Conservation (phyloP, 2,888 invertebrate genomes). For the Gortyna flavago region DNA sequence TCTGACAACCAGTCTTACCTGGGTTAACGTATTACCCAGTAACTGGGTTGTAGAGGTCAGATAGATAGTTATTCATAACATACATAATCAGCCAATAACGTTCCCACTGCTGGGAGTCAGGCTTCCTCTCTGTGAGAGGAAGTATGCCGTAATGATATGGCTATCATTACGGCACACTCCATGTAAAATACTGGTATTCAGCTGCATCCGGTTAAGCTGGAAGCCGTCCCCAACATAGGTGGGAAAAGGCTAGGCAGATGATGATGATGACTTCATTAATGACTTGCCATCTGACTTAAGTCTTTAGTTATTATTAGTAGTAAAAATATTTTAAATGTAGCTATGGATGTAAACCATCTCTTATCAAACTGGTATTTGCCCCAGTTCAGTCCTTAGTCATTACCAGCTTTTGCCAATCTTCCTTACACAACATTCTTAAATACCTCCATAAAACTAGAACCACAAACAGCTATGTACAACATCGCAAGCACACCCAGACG, state of each 20-base stretch:
- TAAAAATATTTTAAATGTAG: not conserved
- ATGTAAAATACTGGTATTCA: too few species aligned
- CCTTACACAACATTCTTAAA: not conserved
- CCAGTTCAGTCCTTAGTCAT: not conserved
- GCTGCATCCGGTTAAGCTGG: too few species aligned
- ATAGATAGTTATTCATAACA: not conserved
- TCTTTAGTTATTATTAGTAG: not conserved
- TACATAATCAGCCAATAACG: not conserved
- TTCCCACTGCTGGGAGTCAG: too few species aligned
- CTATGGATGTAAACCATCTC: too few species aligned
- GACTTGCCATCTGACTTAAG: not conserved
- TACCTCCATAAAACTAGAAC: constrained; percentile 13
- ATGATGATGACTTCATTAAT: not conserved
- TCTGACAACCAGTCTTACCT: not conserved
- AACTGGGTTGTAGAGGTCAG: not conserved
- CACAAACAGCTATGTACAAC: constrained; percentile 21
- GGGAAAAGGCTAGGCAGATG: too few species aligned
- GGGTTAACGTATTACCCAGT: not conserved
- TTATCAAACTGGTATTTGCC: not conserved
- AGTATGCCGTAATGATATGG: too few species aligned
- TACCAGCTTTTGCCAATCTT: not conserved
- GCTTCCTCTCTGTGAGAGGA: too few species aligned
- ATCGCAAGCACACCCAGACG: constrained; percentile 20
- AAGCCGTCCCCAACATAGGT: too few species aligned
- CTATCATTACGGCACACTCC: too few species aligned